Conservation (phyloP, 2,888 invertebrate species). For the Helicoverpa assulta region DNA sequence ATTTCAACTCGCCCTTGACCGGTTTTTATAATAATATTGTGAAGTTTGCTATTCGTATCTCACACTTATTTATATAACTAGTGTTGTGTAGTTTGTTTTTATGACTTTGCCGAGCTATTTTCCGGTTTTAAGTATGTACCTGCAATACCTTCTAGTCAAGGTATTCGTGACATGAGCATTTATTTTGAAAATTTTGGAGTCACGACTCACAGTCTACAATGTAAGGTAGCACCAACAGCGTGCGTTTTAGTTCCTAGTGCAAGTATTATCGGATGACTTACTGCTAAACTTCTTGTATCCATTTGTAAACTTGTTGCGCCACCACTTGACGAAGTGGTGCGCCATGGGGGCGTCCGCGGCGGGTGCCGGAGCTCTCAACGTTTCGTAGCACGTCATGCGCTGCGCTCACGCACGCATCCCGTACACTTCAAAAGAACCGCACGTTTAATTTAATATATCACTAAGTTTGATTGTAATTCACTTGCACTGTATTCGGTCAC, state of each 20-base stretch:
- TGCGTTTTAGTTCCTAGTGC: slow-evolving; percentile 4
- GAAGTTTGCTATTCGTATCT: slow-evolving; percentile 37
- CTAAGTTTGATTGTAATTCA: slow-evolving; percentile 74
- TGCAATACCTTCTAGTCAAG: neutral
- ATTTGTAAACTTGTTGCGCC: slow-evolving; percentile 94
- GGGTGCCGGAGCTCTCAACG: slow-evolving; percentile 90
- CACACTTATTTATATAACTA: slow-evolving; percentile 9
- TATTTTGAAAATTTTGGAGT: slow-evolving; percentile 3
- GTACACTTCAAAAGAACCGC: slow-evolving; percentile 88
- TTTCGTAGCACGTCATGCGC: slow-evolving; percentile 91
- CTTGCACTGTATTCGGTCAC: slow-evolving; percentile 81
- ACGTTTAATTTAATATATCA: slow-evolving; percentile 79
- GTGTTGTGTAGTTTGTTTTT: slow-evolving; percentile 24
- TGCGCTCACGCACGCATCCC: slow-evolving; percentile 91
- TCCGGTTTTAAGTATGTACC: slow-evolving; percentile 11
- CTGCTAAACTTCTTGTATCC: slow-evolving; percentile 94
- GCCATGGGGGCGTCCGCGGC: slow-evolving; percentile 92
- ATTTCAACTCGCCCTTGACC: slow-evolving; percentile 63
- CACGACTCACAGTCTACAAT: neutral
- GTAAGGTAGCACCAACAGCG: slow-evolving; percentile 13
- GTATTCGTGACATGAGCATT: slow-evolving; percentile 3
- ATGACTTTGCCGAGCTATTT: slow-evolving; percentile 2
- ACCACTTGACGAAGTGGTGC: slow-evolving; percentile 94
- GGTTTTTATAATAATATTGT: slow-evolving; percentile 52
- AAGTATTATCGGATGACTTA: slow-evolving; percentile 78